Evolutionary conservation across 2,113 vertebrate species (phyloP), one percentile per base, ranked within the genome.

Genomic region (Apeltes quadracus): DNA sequence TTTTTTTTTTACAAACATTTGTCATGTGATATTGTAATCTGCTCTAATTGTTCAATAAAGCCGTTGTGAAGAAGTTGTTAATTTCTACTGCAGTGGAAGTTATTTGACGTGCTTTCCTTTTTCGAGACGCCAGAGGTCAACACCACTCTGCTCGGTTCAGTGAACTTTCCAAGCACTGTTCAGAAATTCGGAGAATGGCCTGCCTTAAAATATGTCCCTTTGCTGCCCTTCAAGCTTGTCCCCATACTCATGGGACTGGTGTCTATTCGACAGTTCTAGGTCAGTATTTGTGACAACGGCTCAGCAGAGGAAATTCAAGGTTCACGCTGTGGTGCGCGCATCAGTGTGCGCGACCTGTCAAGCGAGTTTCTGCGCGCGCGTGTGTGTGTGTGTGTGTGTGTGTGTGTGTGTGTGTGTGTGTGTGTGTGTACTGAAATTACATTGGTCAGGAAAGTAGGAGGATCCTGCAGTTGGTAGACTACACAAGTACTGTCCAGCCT

Each of bases 401-500:
- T 51, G 38, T n/a, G 50, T 57, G 22, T 36, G 38, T n/a, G 50
- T 57, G 22, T 36, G 63, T n/a, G 25, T 61, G 25, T 11, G 13
- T 34, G 43, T 25, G 39, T 20, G 1, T 13, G 9, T 67, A 48
- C 75, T 88, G 70, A 0, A 22, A 39, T 70, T 66, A 72, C 86
- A 85, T 87, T 90, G 89, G 90, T 63, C 82, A 68, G 75, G 38
- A 61, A 48, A 84, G 89, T 56, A 90, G 91, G 90, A 86, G 88
- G 86, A 59, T 81, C 81, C 53, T 71, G 43, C 32, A 41, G 2
- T 0, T 23, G 41, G 34, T 4, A 18, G 14, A 13, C 53, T 57
- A 12, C 65, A 16, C 22, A 46, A 62, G 5, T 1, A 12, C 44
- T 14, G 9, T 59, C 5, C 27, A 74, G 23, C 23, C 12, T 20